These are phyloP conservation scores for Labroides dimidiatus DNA, from an alignment of 2,797 vertebrate species.

Conservation along the genomic window DNA sequence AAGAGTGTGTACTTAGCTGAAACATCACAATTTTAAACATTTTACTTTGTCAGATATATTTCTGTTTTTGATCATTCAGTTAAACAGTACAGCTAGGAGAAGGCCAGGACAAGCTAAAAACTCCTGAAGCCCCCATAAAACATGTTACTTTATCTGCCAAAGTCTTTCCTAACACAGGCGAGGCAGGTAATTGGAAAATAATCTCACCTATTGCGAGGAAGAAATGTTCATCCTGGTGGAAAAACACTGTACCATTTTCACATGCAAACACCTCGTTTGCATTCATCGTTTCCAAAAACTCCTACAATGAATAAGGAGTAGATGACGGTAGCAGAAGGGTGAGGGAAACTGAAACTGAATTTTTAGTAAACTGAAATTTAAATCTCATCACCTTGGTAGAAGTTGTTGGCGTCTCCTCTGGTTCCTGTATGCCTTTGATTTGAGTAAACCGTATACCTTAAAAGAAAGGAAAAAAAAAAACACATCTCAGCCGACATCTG, in stretches of 20 bases:
- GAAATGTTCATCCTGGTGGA: conserved; percentile 73
- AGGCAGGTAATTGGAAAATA: background rate
- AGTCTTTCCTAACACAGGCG: no score
- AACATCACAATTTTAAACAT: no score
- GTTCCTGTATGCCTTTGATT: conserved; percentile 58
- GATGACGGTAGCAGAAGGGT: background rate
- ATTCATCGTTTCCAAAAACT: conserved; percentile 47
- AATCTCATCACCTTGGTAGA: conserved; percentile 54
- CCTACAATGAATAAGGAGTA: conserved; percentile 35
- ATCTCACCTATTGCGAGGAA: conserved; percentile 74
- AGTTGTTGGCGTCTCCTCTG: conserved; percentile 23
- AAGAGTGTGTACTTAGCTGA: no score
- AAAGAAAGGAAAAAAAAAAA: background rate
- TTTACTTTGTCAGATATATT: no score
- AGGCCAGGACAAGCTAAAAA: no score
- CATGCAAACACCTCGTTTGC: conserved; percentile 75
- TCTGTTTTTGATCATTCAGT: no score
- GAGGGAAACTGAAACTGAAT: background rate
- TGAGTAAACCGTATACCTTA: conserved; percentile 59
- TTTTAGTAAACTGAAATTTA: background rate
- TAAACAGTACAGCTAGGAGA: no score
- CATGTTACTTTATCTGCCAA: no score
- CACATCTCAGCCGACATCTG: background rate
- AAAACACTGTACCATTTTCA: conserved; percentile 69
- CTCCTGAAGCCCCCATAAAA: no score